A percentile compares a stretch with the other conserved stretches of the same genome.
Evolutionary conservation across 1,140 invertebrate species (phyloP).

Genomic region (Drosophila nebulosa): DNA sequence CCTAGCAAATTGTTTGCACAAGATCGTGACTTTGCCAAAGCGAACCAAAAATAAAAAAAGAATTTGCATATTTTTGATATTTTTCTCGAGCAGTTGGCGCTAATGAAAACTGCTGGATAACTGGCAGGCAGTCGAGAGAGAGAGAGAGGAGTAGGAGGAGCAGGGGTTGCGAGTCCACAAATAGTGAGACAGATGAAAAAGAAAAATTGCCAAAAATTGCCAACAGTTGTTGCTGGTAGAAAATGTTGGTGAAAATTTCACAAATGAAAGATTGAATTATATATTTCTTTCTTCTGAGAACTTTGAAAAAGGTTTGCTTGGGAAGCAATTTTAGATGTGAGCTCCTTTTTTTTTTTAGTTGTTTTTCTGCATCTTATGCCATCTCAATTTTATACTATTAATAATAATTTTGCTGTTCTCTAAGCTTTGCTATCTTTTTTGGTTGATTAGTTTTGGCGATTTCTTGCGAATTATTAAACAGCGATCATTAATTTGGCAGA

Average conservation of each 20-base stretch:
- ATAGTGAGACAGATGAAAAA: slow-evolving; percentile 11
- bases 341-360: background rate
- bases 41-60: background rate
- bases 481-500: background rate
- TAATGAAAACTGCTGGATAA: slow-evolving; percentile 59
- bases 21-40: slow-evolving; percentile 75
- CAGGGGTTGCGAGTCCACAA: background rate
- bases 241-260: background rate
- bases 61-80: slow-evolving; percentile 77
- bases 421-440: background rate
- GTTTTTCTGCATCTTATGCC: background rate
- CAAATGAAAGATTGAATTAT: background rate
- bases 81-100: slow-evolving; percentile 68
- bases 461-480: background rate
- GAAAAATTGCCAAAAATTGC: slow-evolving; percentile 27
- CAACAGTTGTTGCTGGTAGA: slow-evolving; percentile 2
- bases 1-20: slow-evolving; percentile 69
- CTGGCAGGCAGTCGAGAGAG: slow-evolving; percentile 9
- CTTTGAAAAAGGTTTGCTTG: too few species aligned
- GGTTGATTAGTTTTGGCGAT: background rate
- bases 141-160: slow-evolving; percentile 14
- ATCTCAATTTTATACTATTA: background rate
- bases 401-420: background rate
- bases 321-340: too few species aligned
- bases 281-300: too few species aligned